Evolutionary conservation across 1,140 invertebrate genomes (phyloP), one percentile per base, ranked within the genome.

Genomic region (Oscheius sp.): DNA sequence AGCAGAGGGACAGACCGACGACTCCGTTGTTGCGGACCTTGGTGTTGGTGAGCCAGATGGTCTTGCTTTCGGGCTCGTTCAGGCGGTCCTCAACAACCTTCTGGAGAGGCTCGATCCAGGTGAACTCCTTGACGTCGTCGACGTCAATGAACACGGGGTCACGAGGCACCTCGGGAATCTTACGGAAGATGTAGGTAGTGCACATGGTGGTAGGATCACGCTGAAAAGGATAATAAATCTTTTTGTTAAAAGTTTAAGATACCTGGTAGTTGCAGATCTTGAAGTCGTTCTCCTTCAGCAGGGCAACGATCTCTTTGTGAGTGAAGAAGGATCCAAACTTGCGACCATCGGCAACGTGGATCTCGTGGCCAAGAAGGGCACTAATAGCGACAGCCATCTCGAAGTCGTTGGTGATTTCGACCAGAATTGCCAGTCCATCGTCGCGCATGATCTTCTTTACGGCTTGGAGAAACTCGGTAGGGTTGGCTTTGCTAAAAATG

Each of bases 1-100:
- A 86, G 84, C 95, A 97, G 78, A 92, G 94, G 65, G 91, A 90
- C 75, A 97, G 85, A 52, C 95, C 95, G 58, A 95, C 85, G 29
- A 94, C 87, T 65, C 95, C 94, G 83, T 87, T 90, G 23, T 82
- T 80, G 10, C 74, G 74, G 13, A 75, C 74, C 29, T 82, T 83
- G 74, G 90, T 88, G 59, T 88, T 88, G n/a, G 91, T 88, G 4
- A 93, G 83, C 80, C 92, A 89, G 36, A 93, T 86, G 76, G 89
- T 89, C 58, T 83, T 77, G 58, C 78, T 67, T 52, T 82, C 70
- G 46, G 78, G 68, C 68, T 88, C 86, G 83, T 94, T 94, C 0
- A 95, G 83, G 1, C 87, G 85, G 55, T 88, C 79, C 65, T 79
- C 77, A n/a, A 87, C 52, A 34, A 82, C 77, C 36, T 83, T 79